A percentile compares a stretch with the other conserved stretches of the same genome.
These are phyloP conservation scores for Ailuropoda melanoleuca DNA, from an alignment of 2,113 vertebrate species.

Conservation along the genomic window DNA sequence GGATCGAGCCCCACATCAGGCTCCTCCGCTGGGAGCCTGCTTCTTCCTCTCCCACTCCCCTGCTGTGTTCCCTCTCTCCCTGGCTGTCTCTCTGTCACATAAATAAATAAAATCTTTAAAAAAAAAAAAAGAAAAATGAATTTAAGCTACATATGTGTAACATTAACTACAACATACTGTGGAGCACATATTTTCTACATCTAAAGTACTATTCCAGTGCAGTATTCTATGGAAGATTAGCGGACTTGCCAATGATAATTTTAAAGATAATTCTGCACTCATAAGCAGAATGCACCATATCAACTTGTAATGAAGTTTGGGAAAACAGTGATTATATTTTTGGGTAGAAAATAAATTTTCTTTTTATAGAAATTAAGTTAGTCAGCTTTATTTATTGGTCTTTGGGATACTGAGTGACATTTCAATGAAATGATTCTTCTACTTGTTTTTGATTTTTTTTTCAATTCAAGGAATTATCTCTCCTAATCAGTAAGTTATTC, in stretches of 20 bases:
- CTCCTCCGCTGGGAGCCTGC: too few species aligned
- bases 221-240: not conserved
- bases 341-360: not conserved
- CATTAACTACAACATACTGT: not conserved
- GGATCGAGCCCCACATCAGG: too few species aligned
- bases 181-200: not conserved
- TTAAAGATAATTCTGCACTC: not conserved
- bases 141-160: not conserved
- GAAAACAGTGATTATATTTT: not conserved
- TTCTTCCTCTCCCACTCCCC: too few species aligned
- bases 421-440: not conserved
- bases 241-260: not conserved
- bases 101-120: too few species aligned
- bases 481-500: not conserved
- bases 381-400: not conserved
- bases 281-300: not conserved
- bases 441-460: not conserved
- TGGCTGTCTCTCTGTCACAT: too few species aligned
- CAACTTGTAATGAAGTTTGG: not conserved
- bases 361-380: not conserved
- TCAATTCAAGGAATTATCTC: not conserved
- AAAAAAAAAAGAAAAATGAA: not conserved
- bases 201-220: not conserved
- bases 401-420: not conserved
- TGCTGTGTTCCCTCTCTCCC: too few species aligned